These are phyloP conservation scores for Microctenopoma stevenorrisi DNA, from an alignment of 2,797 vertebrate species.

Conservation along the genomic window DNA sequence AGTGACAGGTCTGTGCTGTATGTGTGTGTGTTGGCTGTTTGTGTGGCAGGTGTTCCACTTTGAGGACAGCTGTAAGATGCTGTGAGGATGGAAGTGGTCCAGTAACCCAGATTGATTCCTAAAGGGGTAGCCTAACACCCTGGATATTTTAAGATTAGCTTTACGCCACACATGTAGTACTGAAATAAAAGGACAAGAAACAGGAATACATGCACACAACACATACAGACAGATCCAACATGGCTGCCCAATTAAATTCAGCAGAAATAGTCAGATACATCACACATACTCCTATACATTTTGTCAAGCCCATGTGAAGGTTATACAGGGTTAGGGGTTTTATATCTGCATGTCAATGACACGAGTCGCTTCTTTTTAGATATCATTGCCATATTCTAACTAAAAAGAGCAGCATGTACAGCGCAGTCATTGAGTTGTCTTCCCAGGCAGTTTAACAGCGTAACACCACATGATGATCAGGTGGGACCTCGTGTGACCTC, in stretches of 20 bases:
- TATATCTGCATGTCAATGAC: no score
- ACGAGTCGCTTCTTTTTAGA: no score
- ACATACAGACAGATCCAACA: neutral
- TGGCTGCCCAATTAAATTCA: neutral
- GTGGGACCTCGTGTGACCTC: neutral
- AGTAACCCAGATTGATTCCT: slow-evolving; percentile 63
- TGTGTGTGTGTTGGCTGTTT: neutral
- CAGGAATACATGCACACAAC: neutral
- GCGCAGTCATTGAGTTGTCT: no score
- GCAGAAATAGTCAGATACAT: no score
- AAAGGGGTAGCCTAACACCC: slow-evolving; percentile 12
- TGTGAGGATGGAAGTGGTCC: slow-evolving; percentile 28
- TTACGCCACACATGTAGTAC: neutral
- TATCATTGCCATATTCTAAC: no score
- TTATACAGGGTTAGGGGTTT: no score
- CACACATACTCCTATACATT: no score
- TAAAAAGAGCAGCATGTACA: no score
- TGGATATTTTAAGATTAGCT: slow-evolving; percentile 43
- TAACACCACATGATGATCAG: neutral
- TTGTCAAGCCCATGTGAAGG: no score
- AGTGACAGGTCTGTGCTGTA: neutral
- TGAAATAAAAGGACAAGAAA: neutral
- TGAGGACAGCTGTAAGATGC: neutral
- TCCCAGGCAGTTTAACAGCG: neutral
- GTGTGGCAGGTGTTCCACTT: slow-evolving; percentile 28